Evolutionary conservation across 2,113 vertebrate genomes (phyloP).

Genomic region (Alexandromys fortis): DNA sequence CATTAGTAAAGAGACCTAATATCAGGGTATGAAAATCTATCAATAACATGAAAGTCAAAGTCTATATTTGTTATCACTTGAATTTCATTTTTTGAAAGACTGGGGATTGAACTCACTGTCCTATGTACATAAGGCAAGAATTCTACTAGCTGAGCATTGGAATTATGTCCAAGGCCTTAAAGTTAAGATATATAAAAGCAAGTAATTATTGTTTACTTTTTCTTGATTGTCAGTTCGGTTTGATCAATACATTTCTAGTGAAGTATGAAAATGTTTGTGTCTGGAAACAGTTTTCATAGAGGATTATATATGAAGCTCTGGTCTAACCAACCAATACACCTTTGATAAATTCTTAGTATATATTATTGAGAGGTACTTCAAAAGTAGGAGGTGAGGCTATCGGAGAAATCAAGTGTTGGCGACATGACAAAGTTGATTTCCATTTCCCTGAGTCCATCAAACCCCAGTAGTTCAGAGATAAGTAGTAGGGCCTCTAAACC

Average conservation of each 20-base stretch:
- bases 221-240: not conserved
- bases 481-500: not conserved
- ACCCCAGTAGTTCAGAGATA: not conserved
- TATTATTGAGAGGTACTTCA: not conserved
- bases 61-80: not conserved
- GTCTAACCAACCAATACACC: not conserved
- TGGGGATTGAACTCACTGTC: not conserved
- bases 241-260: not conserved
- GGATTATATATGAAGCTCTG: not conserved
- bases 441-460: not conserved
- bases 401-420: not conserved
- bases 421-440: too few relatives aligned
- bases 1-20: too few relatives aligned
- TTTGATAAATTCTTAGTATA: not conserved
- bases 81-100: not conserved
- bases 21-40: too few relatives aligned
- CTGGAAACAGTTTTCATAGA: not conserved
- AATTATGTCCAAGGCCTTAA: not conserved
- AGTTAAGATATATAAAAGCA: not conserved
- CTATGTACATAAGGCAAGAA: not conserved
- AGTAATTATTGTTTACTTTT: not conserved
- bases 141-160: not conserved
- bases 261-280: not conserved
- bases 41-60: not conserved
- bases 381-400: not conserved